A percentile compares a stretch with the other conserved stretches of the same genome.
Evolutionary conservation across 2,797 vertebrate genomes (phyloP).

Genomic region (Anabacerthia variegaticeps): DNA sequence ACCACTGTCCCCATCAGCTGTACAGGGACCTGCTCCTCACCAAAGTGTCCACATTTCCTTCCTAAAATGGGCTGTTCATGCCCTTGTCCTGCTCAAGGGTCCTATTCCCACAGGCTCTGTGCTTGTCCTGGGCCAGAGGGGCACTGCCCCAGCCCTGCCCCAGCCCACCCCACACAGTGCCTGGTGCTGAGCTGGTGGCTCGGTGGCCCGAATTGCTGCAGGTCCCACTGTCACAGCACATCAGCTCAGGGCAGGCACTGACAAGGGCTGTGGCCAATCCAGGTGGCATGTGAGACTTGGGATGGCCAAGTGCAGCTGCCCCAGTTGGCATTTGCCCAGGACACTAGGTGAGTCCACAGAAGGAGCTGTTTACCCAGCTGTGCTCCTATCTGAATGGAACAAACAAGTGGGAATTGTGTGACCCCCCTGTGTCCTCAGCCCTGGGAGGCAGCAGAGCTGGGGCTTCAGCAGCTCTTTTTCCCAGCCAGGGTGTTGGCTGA

Average conservation of each 20-base stretch:
- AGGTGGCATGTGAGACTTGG: neutral
- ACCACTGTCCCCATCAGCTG: too few species aligned
- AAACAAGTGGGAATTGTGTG: neutral
- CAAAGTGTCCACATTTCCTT: accelerated
- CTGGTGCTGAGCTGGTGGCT: neutral
- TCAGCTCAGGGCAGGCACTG: neutral
- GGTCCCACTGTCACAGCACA: neutral
- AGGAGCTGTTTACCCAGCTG: neutral
- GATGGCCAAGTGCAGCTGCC: neutral
- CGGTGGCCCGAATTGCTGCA: accelerated
- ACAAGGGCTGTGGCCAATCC: neutral
- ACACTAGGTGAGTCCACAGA: neutral
- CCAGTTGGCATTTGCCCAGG: neutral
- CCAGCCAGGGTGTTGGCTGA: too few species aligned
- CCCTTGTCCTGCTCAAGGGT: neutral
- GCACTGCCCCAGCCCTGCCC: too few species aligned
- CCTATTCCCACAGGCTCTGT: neutral
- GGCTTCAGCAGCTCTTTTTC: too few species aligned
- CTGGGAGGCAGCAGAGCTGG: too few species aligned
- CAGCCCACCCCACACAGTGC: neutral
- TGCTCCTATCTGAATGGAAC: accelerated
- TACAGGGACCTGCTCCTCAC: neutral
- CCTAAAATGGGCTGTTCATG: neutral
- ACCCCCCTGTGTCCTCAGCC: too few species aligned
- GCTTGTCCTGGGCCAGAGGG: neutral